Evolutionary conservation across 2,113 vertebrate genomes (phyloP).

Genomic region (Plecturocebus donacophilus): DNA sequence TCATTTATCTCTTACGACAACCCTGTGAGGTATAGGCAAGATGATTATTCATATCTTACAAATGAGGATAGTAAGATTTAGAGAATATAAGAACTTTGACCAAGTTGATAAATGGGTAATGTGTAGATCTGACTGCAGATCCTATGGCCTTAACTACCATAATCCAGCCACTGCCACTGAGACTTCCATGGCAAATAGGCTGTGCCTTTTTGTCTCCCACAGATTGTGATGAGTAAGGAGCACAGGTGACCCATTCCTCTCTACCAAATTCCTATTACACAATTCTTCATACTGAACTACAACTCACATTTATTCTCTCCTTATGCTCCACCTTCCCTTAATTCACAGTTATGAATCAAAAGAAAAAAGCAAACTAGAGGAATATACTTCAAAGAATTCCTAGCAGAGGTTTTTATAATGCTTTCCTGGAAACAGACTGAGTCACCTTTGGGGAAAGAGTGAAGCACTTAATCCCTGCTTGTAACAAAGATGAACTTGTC

Average conservation of each 20-base stretch:
- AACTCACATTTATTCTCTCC: neutral
- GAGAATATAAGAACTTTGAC: neutral
- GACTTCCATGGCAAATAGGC: neutral
- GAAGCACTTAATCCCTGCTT: neutral
- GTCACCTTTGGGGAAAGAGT: slow-evolving; percentile 22
- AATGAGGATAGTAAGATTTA: neutral
- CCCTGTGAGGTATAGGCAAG: neutral
- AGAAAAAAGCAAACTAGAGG: neutral
- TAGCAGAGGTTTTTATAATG: slow-evolving; percentile 36
- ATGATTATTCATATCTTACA: neutral
- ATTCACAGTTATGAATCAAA: neutral
- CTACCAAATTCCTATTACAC: neutral
- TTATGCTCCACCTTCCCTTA: neutral
- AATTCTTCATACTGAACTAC: neutral
- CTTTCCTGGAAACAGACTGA: slow-evolving; percentile 40
- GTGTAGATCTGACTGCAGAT: neutral
- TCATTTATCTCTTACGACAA: neutral
- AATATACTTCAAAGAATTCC: neutral
- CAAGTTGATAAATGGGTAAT: neutral
- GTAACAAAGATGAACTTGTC: neutral
- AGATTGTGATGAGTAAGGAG: neutral
- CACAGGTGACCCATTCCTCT: neutral
- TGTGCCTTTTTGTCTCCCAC: neutral
- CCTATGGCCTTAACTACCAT: neutral
- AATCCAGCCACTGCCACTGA: neutral